Conservation (phyloP, 2,797 vertebrate genomes). For the Gymnothorax javanicus region DNA sequence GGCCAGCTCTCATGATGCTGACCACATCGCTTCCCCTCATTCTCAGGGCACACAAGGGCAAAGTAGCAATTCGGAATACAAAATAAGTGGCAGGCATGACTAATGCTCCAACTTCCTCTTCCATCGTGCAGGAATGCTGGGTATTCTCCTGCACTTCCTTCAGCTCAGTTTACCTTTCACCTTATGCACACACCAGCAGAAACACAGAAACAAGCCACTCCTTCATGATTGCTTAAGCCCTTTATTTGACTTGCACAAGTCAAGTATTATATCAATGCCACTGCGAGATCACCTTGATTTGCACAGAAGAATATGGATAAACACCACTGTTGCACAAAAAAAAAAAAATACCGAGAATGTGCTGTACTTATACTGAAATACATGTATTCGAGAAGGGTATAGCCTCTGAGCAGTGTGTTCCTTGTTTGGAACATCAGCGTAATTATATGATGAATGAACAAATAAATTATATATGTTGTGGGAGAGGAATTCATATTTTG, state of each 20-base stretch:
- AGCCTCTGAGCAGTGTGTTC: too few species aligned
- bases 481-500: not conserved
- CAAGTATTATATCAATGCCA: too few species aligned
- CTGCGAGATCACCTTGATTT: too few species aligned
- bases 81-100: conserved; percentile 46
- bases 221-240: not conserved
- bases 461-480: too few species aligned
- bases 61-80: not conserved
- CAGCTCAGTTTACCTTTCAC: conserved; percentile 12
- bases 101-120: conserved; percentile 55
- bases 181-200: not conserved
- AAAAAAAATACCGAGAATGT: too few species aligned
- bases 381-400: too few species aligned
- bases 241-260: not conserved
- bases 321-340: too few species aligned
- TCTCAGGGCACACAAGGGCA: not conserved
- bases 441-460: too few species aligned
- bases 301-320: too few species aligned
- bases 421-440: too few species aligned
- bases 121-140: conserved; percentile 33
- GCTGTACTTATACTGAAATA: too few species aligned
- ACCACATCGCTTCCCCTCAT: not conserved
- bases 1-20: not conserved
- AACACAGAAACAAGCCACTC: not conserved
- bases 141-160: conserved; percentile 57